Conservation (phyloP, 2,888 invertebrate species). For the Dicycla oo region DNA sequence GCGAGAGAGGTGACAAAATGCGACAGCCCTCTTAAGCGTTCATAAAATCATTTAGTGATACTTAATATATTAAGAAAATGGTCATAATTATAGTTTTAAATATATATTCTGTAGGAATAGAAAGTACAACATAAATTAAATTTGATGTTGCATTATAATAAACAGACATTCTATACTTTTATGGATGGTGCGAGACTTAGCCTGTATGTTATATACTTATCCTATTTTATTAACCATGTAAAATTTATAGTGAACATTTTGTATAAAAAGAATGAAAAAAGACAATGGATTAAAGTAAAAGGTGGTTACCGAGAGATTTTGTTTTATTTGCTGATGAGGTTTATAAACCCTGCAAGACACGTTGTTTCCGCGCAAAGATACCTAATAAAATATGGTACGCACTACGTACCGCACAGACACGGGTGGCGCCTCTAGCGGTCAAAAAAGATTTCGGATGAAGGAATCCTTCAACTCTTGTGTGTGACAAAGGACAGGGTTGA, state of each 20-base stretch:
- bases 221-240: constrained; percentile 65
- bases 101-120: constrained; percentile 32
- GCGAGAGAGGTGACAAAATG: no score
- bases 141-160: constrained; percentile 41
- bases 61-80: constrained; percentile 25
- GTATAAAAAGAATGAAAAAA: constrained; percentile 68
- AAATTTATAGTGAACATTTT: constrained; percentile 68
- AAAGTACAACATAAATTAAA: constrained; percentile 44
- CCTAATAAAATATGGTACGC: not conserved
- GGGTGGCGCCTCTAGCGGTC: not conserved
- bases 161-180: constrained; percentile 41
- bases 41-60: constrained; percentile 28
- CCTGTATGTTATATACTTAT: constrained; percentile 60
- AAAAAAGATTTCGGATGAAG: not conserved
- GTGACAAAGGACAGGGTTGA: no score
- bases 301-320: constrained; percentile 76
- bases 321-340: constrained; percentile 69
- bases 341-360: not conserved
- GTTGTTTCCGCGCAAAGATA: not conserved
- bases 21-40: no score
- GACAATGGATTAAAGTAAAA: constrained; percentile 76
- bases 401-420: not conserved
- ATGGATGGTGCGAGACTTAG: constrained; percentile 65
- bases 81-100: constrained; percentile 52
- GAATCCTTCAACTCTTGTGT: not conserved